Evolutionary conservation across 2,113 vertebrate genomes (phyloP).

Genomic region (Podarcis raffonei): DNA sequence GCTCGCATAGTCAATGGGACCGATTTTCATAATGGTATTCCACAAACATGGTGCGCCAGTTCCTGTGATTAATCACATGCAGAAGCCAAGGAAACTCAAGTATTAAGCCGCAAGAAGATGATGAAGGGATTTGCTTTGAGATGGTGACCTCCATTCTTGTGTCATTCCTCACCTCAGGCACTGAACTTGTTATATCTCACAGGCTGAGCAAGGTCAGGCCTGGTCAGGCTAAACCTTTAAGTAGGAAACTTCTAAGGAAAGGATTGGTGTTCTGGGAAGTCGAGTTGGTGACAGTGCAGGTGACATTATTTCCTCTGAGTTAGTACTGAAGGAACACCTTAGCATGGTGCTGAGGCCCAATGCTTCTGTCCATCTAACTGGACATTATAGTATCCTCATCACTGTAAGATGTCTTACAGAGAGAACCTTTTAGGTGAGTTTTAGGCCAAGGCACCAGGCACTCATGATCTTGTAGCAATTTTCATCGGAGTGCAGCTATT

Average conservation of each 20-base stretch:
- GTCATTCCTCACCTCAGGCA: conserved; percentile 71
- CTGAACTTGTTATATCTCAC: conserved; percentile 68
- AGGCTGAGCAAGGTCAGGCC: conserved; percentile 67
- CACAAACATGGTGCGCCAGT: conserved; percentile 23
- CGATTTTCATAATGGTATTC: conserved; percentile 55
- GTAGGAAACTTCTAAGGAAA: conserved; percentile 65
- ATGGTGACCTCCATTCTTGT: conserved; percentile 67
- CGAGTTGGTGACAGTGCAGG: conserved; percentile 43
- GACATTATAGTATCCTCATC: conserved; percentile 13
- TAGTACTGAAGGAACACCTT: not conserved
- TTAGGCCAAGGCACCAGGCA: conserved; percentile 3
- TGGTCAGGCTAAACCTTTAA: conserved; percentile 63
- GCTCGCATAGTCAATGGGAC: conserved; percentile 27
- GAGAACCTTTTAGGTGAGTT: conserved; percentile 19
- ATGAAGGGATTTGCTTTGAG: conserved; percentile 50
- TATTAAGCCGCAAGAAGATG: conserved; percentile 12
- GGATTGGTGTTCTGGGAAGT: conserved; percentile 35
- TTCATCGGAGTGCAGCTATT: not conserved
- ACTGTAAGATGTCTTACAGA: not conserved
- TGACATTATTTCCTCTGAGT: conserved; percentile 59
- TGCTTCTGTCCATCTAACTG: accelerated
- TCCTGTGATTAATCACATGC: conserved; percentile 49
- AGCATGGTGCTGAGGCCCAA: conserved; percentile 19
- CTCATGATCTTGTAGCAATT: not conserved
- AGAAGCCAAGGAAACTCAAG: conserved; percentile 45